Evolutionary conservation across 2,797 vertebrate species (phyloP), one percentile per base, ranked within the genome.

Genomic region (Pangasius larnaudii): DNA sequence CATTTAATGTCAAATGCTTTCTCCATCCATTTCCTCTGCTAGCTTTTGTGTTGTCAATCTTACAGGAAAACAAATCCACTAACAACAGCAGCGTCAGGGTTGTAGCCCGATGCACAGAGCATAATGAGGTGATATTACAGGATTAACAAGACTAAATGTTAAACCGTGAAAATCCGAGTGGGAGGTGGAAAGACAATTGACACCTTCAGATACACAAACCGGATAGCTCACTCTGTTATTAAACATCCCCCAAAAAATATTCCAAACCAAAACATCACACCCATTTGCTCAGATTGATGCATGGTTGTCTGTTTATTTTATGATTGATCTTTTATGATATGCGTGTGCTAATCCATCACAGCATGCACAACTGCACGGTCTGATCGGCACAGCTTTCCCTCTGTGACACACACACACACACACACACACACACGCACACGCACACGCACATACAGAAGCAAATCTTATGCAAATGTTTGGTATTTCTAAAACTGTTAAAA

Each of bases 161-260:
- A 94, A 92, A 94, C 91, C 92, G 93, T 94, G 95, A 42, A 95
- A 95, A 95, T 94, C 93, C 94, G 84, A 89, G 90, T 93, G 92
- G 94, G 94, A 94, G 46, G 42, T 86, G 84, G 77, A 85, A 88
- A 87, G 33, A 95, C 86, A 94, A 93, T 93, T 93, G 94, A 92
- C 90, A 91, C 86, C 92, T 92, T 93, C 65, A 87, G 87, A 91
- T 87, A 90, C 82, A 78, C 88, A 87, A 87, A 7, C 30, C 36
- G 33, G 51, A 10, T 16, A 30, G 22, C 39, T 30, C 49, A 53
- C n/a, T 53, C 58, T 46, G 27, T 77, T 39, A 36, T 42, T 75
- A 19, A 10, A 49, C 46, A 16, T 36, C 49, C 19, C 69, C 2
- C 33, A 13, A 59, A 24, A 24, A 11, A 77, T 16, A 16, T 19